Evolutionary conservation across 2,113 vertebrate genomes (phyloP), one percentile per base, ranked within the genome.

Genomic region (Mormyrus lacerda): DNA sequence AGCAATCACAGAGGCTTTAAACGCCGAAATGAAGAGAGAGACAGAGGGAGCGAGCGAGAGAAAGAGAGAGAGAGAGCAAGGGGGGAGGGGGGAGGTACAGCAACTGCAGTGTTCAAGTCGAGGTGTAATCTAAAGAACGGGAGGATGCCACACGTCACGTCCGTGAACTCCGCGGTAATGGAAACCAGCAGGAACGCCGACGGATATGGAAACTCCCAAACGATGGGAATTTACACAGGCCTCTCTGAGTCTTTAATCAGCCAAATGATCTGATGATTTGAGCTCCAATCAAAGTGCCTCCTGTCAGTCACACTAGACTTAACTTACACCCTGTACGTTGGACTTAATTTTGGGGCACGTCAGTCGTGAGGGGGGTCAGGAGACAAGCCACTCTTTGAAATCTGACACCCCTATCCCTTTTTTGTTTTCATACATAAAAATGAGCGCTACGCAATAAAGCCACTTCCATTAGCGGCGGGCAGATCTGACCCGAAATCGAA

Each of bases 201-300:
- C 65, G 39, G 24, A 48, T 31, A 48, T 42, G 31, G 88, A 87
- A n/a, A 82, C 27, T 47, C 73, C 31, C 35, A 61, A 61, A 35
- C 42, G 31, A 76, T 45, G 82, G 69, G 55, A 47, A 89, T 69
- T 65, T 69, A 87, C 84, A 91, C 51, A 88, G 27, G 4, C 73
- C 35, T 21, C 86, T 42, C 51, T 3, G 35, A 85, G 89, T 88
- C 89, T 90, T 84, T 90, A 90, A 90, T 91, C 91, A 90, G 73
- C 47, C 31, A 89, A 90, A 90, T 76, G 92, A 89, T 42, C 87
- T 65, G 88, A 88, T 92, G 91, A 92, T 93, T 91, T 88, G 89
- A 91, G 93, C 91, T 88, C 90, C 92, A 92, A 94, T 92, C 90
- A 89, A 90, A 91, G 90, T 89, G 88, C 44, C 92, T 90, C 91